Percentiles rank a stretch among this genome's conserved stretches.
Conservation (phyloP, 2,888 invertebrate genomes). For the Xanthorhoe designata region DNA sequence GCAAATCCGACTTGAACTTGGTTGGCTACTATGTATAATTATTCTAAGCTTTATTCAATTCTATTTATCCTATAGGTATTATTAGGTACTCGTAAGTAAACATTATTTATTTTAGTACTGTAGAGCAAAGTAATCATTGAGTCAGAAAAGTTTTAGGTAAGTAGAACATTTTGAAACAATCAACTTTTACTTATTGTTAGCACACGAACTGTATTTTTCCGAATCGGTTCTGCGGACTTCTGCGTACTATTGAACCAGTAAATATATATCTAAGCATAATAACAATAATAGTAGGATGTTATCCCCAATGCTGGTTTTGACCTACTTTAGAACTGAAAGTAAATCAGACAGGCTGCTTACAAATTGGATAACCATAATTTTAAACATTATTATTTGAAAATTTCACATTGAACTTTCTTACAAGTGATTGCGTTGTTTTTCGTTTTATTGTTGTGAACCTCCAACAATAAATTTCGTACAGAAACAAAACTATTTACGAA, state of each 20-base stretch:
- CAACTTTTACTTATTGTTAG: no score
- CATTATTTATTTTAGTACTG: no score
- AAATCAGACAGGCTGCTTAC: conserved; percentile 13
- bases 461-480: neutral
- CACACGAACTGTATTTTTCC: no score
- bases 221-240: no score
- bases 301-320: conserved; percentile 17
- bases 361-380: conserved; percentile 23
- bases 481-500: no score
- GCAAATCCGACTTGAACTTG: no score
- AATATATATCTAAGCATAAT: neutral
- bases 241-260: neutral
- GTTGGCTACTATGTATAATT: no score
- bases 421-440: neutral
- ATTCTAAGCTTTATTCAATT: no score
- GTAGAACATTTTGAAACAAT: neutral
- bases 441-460: neutral
- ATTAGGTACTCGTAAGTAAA: no score
- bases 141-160: no score
- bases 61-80: neutral
- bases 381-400: no score
- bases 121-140: no score
- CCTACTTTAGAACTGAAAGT: conserved; percentile 9
- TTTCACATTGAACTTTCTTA: neutral
- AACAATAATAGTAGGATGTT: conserved; percentile 6